Evolutionary conservation across 2,888 invertebrate species (phyloP).

Genomic region (Andrena camellia): DNA sequence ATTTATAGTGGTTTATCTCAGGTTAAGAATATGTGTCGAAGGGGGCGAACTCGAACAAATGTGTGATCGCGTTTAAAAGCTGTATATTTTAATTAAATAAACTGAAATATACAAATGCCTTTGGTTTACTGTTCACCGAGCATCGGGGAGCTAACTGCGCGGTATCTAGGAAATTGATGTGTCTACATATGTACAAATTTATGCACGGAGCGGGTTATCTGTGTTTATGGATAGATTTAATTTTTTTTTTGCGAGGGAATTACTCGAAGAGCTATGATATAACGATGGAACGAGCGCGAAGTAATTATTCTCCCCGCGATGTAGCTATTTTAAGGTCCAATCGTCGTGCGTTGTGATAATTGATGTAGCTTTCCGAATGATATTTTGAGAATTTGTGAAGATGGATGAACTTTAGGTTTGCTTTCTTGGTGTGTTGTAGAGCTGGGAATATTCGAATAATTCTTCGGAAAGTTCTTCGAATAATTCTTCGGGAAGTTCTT

Average conservation of each 20-base stretch:
- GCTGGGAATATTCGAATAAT: too few relatives aligned
- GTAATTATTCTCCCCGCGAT: not conserved
- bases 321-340: not conserved
- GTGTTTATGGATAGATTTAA: too few relatives aligned
- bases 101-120: conserved; percentile 69
- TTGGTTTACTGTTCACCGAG: conserved; percentile 23
- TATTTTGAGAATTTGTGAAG: not conserved
- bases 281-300: too few relatives aligned
- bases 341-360: not conserved
- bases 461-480: too few relatives aligned
- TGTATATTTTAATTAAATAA: conserved; percentile 84
- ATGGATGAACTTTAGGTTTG: not conserved
- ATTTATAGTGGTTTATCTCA: conserved; percentile 69
- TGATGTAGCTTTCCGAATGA: not conserved
- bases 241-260: too few relatives aligned
- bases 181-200: too few relatives aligned
- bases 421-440: too few relatives aligned
- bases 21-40: conserved; percentile 64
- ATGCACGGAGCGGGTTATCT: too few relatives aligned
- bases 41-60: conserved; percentile 76
- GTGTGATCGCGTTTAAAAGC: conserved; percentile 81
- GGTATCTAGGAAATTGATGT: too few relatives aligned
- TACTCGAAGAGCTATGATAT: too few relatives aligned
- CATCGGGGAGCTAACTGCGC: not conserved
- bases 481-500: too few relatives aligned